A percentile compares a stretch with the other conserved stretches of the same genome.
Evolutionary conservation across 2,113 vertebrate genomes (phyloP).

Genomic region (Gnathonemus longibarbis): DNA sequence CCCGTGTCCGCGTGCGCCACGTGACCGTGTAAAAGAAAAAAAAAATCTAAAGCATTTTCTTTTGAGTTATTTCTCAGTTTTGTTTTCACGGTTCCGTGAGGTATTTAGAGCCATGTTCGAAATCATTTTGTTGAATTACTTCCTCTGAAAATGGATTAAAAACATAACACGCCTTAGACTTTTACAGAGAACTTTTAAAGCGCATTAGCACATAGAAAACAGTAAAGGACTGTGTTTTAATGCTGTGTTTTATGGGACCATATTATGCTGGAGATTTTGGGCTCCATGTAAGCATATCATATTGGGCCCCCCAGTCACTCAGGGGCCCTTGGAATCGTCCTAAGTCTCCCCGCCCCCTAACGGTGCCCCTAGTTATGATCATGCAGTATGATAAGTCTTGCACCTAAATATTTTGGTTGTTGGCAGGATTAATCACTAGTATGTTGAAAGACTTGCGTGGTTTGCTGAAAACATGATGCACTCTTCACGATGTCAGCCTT

Average conservation of each 20-base stretch:
- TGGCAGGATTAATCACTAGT: neutral
- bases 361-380: neutral
- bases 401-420: neutral
- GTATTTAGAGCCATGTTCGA: neutral
- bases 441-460: neutral
- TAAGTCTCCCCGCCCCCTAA: too few relatives aligned
- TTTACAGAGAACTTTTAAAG: neutral
- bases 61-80: neutral
- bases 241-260: neutral
- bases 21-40: neutral
- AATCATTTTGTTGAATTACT: neutral
- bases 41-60: neutral
- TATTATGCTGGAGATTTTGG: neutral
- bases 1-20: neutral
- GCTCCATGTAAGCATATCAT: too few relatives aligned
- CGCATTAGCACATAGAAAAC: neutral
- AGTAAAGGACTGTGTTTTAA: neutral
- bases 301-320: too few relatives aligned
- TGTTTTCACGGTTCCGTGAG: neutral
- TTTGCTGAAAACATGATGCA: neutral
- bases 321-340: too few relatives aligned
- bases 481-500: neutral
- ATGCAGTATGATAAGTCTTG: neutral
- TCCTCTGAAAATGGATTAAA: neutral
- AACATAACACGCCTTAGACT: neutral